These are phyloP conservation scores for Etheostoma perlongum DNA, from an alignment of 2,797 vertebrate genomes.

Conservation along the genomic window DNA sequence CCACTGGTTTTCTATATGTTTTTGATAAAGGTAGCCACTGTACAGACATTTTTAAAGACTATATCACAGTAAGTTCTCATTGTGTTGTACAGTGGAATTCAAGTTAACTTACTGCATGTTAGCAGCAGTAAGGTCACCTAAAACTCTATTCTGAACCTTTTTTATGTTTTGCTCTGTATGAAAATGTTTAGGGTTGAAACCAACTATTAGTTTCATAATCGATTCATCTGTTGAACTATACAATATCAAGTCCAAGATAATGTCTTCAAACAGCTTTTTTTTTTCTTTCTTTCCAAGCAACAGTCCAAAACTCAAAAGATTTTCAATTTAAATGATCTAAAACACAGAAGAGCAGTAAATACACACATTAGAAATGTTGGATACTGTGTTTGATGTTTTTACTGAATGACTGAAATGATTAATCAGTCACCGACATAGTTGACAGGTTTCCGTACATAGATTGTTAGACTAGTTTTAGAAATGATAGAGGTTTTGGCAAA, in stretches of 20 bases:
- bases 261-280: background rate
- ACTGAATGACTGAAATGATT: background rate
- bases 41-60: background rate
- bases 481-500: background rate
- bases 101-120: background rate
- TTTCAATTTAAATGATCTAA: background rate
- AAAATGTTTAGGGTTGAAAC: background rate
- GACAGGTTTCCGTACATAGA: too few species aligned
- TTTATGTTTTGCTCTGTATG: too few species aligned
- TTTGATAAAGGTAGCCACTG: background rate
- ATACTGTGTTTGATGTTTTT: background rate
- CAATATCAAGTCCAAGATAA: background rate
- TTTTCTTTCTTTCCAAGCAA: background rate
- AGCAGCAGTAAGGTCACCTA: background rate
- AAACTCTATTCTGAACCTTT: background rate
- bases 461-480: background rate
- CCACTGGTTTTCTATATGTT: background rate
- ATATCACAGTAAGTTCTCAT: background rate
- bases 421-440: too few species aligned
- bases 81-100: background rate
- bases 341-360: background rate
- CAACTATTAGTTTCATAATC: background rate
- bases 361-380: background rate
- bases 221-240: background rate
- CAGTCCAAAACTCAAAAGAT: background rate